Evolutionary conservation across 2,888 invertebrate genomes (phyloP), one percentile per base, ranked within the genome.

Genomic region (Xestobium rufovillosum): DNA sequence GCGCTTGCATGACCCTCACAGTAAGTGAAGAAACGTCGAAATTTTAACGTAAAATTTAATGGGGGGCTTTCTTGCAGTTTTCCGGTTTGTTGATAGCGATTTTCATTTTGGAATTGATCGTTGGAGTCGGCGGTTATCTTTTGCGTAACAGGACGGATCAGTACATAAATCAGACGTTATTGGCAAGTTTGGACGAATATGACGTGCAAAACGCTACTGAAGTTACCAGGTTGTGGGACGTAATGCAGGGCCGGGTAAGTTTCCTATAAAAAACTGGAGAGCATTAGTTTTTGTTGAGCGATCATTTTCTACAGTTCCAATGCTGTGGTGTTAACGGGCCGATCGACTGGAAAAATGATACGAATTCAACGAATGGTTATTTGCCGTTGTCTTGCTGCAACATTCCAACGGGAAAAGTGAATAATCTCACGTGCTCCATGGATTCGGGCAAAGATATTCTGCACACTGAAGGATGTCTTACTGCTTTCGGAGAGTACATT

Each of bases 1-100:
- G 87, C 66, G 84, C 89, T 57, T 91, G 90, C 71, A 88, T 95
- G 84, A 83, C 91, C 43, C 76, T 88, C 45, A 85, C 86, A 43
- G 92, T 92, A 68, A 80, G 82, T 70, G 37, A 25, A 25, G n/a
- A 23, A n/a, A n/a, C 23, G 23, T 6, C 8, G 23, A 6, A 23
- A 23, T n/a, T n/a, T n/a, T 10, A 38, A 13, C 14, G 9, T 36
- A 36, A 17, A 19, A n/a, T 3, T 17, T 17, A 3, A 17, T 37
- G 28, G 10, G 23, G 10, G 19, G 16, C 38, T 38, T 34, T 34
- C 41, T 63, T 64, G 14, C 63, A 83, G 83, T 89, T 86, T 69
- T 77, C 83, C 3, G 72, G 76, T 33, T 70, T 90, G 51, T 69
- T 92, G 55, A 71, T 83, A 38, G 60, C 87, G 31, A 80, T 91